Percentiles rank a stretch among this genome's conserved stretches.
Conservation (phyloP, 2,113 vertebrate genomes). For the Nyctibius bracteatus region DNA sequence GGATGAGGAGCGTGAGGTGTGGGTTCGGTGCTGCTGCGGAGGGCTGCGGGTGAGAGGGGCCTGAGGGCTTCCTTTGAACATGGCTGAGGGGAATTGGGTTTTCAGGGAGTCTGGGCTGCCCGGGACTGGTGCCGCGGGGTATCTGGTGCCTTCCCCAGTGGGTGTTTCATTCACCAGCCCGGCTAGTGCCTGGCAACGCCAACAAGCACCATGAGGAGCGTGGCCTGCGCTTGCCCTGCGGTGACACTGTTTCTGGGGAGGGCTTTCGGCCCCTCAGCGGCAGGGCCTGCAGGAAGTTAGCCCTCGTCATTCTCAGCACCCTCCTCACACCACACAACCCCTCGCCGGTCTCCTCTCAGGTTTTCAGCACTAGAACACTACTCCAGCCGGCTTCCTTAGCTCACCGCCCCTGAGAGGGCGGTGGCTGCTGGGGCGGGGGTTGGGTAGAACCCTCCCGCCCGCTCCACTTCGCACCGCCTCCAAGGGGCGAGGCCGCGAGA, state of each 20-base stretch:
- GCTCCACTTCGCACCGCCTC: background rate
- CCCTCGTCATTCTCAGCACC: background rate
- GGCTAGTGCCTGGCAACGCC: accelerated
- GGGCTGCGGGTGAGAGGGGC: too few species aligned
- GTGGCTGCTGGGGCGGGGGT: accelerated
- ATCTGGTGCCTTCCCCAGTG: background rate
- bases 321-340: background rate
- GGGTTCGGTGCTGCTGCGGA: background rate
- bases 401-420: accelerated
- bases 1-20: accelerated
- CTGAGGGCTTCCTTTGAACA: background rate
- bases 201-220: background rate
- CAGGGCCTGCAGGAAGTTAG: background rate
- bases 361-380: accelerated
- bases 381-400: accelerated
- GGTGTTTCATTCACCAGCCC: background rate
- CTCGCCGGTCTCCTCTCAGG: accelerated
- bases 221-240: accelerated
- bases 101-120: background rate
- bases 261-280: background rate
- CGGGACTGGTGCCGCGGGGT: background rate
- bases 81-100: background rate
- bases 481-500: background rate
- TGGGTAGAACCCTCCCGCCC: background rate
- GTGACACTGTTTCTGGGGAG: background rate